These are phyloP conservation scores for Pseudolaguvia tuberculata DNA, from an alignment of 2,113 vertebrate species.

Conservation along the genomic window DNA sequence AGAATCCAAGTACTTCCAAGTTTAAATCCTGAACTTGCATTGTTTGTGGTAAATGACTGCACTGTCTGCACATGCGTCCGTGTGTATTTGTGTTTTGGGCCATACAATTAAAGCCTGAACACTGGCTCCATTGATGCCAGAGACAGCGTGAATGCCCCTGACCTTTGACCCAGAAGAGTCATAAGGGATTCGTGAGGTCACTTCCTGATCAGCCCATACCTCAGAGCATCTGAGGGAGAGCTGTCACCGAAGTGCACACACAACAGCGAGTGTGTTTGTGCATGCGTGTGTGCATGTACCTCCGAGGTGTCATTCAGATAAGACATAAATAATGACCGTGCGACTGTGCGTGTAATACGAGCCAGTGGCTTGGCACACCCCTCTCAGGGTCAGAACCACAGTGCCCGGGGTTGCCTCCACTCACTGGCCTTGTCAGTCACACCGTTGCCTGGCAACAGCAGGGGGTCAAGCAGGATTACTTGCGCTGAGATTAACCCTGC, in stretches of 20 bases:
- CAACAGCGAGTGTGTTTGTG: slow-evolving; percentile 21
- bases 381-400: slow-evolving; percentile 50
- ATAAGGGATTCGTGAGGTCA: slow-evolving; percentile 42
- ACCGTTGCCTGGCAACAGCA: slow-evolving; percentile 39
- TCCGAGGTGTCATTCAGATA: slow-evolving; percentile 53
- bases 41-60: background rate
- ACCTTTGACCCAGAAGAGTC: slow-evolving; percentile 46
- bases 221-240: slow-evolving; percentile 40
- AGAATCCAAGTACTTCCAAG: no score
- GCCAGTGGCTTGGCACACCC: slow-evolving; percentile 51
- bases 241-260: slow-evolving; percentile 34
- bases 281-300: slow-evolving; percentile 33
- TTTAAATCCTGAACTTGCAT: no score
- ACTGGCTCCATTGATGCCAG: slow-evolving; percentile 51
- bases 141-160: slow-evolving; percentile 22
- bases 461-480: slow-evolving; percentile 34
- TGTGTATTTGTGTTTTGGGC: background rate
- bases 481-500: slow-evolving; percentile 20
- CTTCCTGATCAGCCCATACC: slow-evolving; percentile 43
- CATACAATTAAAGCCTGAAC: slow-evolving; percentile 29
- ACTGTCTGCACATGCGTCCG: background rate
- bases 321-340: slow-evolving; percentile 58
- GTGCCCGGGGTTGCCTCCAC: slow-evolving; percentile 47
- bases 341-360: slow-evolving; percentile 53
- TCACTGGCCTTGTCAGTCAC: slow-evolving; percentile 51